Base-by-base conservation (phyloP, 2,888 invertebrate species). In the Eupeodes latifasciatus region DNA sequence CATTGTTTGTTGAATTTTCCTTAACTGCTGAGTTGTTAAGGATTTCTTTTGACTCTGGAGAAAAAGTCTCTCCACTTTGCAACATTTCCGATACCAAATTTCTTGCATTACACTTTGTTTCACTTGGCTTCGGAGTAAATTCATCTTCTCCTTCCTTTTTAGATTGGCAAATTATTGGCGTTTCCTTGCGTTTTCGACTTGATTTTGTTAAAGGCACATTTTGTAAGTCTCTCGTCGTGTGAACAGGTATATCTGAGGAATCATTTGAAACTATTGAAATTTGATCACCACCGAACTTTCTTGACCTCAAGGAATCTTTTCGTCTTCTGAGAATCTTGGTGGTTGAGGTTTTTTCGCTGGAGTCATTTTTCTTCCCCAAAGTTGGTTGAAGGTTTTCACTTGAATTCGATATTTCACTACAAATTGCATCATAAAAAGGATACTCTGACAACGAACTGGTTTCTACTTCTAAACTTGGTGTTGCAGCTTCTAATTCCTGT, bases 271-370 rank as follows among this genome's bases (percentile, higher is more conserved):
- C 59, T 6, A 72, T 72, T 11, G 57, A 57, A 34, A 72, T 72
- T 16, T 72, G 59, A 11, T 72, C 72, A 4, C 59, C 59, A 0
- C 11, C 10, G 34, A 72, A 59, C 1, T 5, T 59, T 9, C 72
- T 44, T 7, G 72, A 47, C 34, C 47, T 72, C 9, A 72, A 11
- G 4, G 59, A 72, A 47, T 72, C 59, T 59, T 72, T 72, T 47
- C 72, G 59, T 72, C 34, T 72, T 49, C 72, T 59, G 4, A 44
- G 27, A n/a, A 47, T 5, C 19, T 59, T 72, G 5, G 9, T 69
- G 6, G 16, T 19, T 3, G 27, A 27, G 16, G 0, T 16, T 19
- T 11, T 1, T 44, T 71, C 36, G 2, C 5, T 14, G 6, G 49
- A 27, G 9, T 27, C 9, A 49, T 66, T 66, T 66, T 47, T 10